These are phyloP conservation scores for Ectemnius lituratus DNA, from an alignment of 2,888 invertebrate genomes.

Conservation along the genomic window DNA sequence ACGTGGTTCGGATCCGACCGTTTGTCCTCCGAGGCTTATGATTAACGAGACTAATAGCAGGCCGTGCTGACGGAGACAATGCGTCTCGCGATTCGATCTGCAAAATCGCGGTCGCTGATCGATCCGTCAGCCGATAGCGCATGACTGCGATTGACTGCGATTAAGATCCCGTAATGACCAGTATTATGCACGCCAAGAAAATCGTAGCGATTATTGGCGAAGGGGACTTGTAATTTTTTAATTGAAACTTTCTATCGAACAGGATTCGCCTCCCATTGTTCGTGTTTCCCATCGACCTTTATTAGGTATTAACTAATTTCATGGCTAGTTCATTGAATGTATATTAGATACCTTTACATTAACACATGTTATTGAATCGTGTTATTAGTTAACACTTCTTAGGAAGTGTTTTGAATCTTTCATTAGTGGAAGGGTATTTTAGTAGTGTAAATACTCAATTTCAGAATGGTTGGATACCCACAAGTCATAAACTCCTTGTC, in stretches of 20 bases:
- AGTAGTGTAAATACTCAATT: background rate
- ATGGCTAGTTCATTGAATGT: too few species aligned
- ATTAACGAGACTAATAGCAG: constrained; percentile 53
- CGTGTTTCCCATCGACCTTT: constrained; percentile 4
- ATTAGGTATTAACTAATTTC: too few species aligned
- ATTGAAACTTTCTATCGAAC: constrained; percentile 40
- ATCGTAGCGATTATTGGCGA: constrained; percentile 56
- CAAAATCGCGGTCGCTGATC: constrained; percentile 45
- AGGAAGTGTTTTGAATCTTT: too few species aligned
- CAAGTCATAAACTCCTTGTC: constrained; percentile 17
- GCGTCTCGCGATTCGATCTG: constrained; percentile 44
- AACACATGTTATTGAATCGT: too few species aligned
- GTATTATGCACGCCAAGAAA: constrained; percentile 54
- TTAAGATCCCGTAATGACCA: constrained; percentile 48
- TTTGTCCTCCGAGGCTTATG: constrained; percentile 41
- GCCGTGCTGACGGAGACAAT: constrained; percentile 50
- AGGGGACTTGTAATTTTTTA: constrained; percentile 58
- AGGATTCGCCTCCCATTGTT: constrained; percentile 5
- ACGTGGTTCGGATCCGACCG: constrained; percentile 17
- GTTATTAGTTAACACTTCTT: too few species aligned
- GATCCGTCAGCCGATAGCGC: constrained; percentile 47
- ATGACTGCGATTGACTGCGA: constrained; percentile 44
- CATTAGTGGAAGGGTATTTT: too few species aligned
- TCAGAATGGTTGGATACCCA: background rate
- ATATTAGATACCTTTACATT: too few species aligned